Evolutionary conservation across 2,113 vertebrate genomes (phyloP).

Genomic region (Prolemur simus): DNA sequence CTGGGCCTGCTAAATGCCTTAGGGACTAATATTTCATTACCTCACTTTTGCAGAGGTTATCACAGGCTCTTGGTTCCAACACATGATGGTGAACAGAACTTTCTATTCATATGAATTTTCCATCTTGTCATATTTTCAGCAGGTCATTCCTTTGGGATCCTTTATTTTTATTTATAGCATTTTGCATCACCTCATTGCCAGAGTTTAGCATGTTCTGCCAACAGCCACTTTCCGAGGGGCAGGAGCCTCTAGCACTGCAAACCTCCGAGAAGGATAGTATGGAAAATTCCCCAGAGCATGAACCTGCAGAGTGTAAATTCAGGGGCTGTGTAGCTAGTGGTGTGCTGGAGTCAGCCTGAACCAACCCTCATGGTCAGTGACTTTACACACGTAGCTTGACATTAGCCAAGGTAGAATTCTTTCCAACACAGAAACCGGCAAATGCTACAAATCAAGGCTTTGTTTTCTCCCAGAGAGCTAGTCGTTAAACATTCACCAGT

Average conservation of each 20-base stretch:
- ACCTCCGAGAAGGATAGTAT: not conserved
- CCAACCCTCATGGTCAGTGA: not conserved
- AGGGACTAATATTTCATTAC: not conserved
- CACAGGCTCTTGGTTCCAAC: not conserved
- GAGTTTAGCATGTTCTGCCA: conserved; percentile 13
- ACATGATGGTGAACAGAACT: not conserved
- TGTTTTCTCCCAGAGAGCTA: not conserved
- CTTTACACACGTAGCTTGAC: not conserved
- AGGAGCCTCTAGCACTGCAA: not conserved
- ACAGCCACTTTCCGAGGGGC: not conserved
- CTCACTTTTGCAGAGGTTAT: not conserved
- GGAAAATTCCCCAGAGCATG: not conserved
- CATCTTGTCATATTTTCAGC: conserved; percentile 23
- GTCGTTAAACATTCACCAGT: not conserved
- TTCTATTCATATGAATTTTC: not conserved
- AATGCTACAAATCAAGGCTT: not conserved
- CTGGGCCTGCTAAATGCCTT: not conserved
- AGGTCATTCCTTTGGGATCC: conserved; percentile 14
- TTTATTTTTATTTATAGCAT: conserved; percentile 55
- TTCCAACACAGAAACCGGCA: not conserved
- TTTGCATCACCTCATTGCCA: not conserved
- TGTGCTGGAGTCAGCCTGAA: too few species aligned
- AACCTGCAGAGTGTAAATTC: not conserved
- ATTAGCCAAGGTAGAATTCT: not conserved
- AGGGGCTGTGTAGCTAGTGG: too few species aligned